Conservation (phyloP, 2,113 vertebrate species). For the Indicator indicator region DNA sequence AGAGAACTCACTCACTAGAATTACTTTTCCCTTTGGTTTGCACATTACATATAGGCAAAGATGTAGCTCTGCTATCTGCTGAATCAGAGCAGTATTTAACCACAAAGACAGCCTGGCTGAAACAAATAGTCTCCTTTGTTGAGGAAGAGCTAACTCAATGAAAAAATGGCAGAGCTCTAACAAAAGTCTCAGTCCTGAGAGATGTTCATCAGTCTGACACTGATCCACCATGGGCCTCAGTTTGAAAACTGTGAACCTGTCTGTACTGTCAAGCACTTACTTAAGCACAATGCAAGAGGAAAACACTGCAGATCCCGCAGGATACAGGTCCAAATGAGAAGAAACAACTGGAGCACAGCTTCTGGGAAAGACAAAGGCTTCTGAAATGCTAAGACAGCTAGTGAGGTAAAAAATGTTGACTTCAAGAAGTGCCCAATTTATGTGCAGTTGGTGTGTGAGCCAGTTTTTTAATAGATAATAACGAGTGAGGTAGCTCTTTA, state of each 20-base stretch:
- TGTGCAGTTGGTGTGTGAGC: neutral
- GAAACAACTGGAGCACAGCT: neutral
- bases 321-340: neutral
- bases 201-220: neutral
- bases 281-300: neutral
- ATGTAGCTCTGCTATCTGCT: conserved; percentile 7
- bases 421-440: neutral
- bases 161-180: neutral
- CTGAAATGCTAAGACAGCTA: neutral
- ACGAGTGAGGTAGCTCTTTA: neutral
- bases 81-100: neutral
- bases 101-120: neutral
- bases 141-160: neutral
- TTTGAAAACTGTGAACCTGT: neutral
- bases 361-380: neutral
- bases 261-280: neutral
- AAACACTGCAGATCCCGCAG: neutral
- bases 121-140: neutral
- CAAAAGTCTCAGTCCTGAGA: neutral
- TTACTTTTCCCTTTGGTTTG: conserved; percentile 22
- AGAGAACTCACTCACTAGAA: neutral
- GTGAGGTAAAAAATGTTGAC: neutral
- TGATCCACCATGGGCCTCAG: neutral
- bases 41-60: neutral
- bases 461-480: neutral